Evolutionary conservation across 2,888 invertebrate species (phyloP).

Genomic region (Pyrrhosoma nymphula): DNA sequence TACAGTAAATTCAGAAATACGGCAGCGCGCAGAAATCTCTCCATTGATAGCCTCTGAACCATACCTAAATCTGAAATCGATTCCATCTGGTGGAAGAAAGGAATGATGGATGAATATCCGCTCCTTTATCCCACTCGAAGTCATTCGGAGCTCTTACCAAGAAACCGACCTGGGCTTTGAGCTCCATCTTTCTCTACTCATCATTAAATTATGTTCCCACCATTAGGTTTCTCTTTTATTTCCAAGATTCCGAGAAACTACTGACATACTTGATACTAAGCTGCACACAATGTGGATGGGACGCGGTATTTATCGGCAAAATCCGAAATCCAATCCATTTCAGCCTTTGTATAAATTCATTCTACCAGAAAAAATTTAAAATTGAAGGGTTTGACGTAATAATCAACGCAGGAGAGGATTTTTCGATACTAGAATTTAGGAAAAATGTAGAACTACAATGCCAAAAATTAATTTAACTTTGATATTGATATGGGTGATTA

Average conservation of each 20-base stretch:
- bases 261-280: not conserved
- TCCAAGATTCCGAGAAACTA: not conserved
- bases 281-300: not conserved
- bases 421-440: too few species aligned
- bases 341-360: not conserved
- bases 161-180: not conserved
- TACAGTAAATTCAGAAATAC: not conserved
- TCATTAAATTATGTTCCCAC: not conserved
- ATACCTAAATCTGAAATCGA: not conserved
- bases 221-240: not conserved
- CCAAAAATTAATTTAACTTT: too few species aligned
- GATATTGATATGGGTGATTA: too few species aligned
- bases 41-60: not conserved
- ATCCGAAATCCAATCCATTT: not conserved
- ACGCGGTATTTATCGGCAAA: not conserved
- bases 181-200: not conserved
- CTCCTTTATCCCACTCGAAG: not conserved
- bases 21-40: not conserved
- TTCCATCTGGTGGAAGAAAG: conserved; percentile 18
- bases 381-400: too few species aligned
- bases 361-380: too few species aligned
- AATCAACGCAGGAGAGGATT: too few species aligned
- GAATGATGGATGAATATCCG: conserved; percentile 7
- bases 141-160: not conserved
- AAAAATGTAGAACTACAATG: too few species aligned